Evolutionary conservation across 2,113 vertebrate genomes (phyloP).

Genomic region (Diadophis punctatus): DNA sequence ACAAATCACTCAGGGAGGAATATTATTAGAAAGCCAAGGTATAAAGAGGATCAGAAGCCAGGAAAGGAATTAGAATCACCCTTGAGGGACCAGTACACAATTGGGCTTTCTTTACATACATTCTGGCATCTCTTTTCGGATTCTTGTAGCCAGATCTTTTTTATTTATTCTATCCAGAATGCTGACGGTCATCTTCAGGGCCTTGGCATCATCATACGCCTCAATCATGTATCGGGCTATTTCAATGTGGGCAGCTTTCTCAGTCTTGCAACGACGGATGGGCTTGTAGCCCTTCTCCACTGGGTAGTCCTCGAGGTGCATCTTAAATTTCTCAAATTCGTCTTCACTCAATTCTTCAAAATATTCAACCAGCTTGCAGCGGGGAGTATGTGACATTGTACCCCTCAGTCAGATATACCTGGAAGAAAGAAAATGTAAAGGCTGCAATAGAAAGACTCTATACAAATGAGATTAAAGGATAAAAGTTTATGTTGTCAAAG

Average conservation of each 20-base stretch:
- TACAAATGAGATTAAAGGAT: neutral
- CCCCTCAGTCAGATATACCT: neutral
- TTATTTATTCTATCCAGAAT: slow-evolving; percentile 11
- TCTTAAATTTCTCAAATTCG: slow-evolving; percentile 15
- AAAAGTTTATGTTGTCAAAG: neutral
- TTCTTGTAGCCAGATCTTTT: slow-evolving; percentile 1
- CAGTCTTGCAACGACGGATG: neutral
- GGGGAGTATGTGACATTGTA: neutral
- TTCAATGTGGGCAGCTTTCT: neutral
- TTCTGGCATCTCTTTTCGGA: neutral
- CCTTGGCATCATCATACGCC: neutral
- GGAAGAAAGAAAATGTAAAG: neutral
- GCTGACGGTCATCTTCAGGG: neutral
- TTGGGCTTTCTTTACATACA: neutral
- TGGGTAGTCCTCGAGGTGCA: slow-evolving; percentile 12
- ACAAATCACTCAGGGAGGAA: neutral
- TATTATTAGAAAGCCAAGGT: neutral
- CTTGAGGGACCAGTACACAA: neutral
- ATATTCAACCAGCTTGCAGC: slow-evolving; percentile 1
- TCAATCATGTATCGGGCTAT: neutral
- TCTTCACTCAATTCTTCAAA: neutral
- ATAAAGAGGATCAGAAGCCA: no score
- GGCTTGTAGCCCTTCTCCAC: slow-evolving; percentile 1
- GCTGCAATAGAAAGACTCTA: neutral
- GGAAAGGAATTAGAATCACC: neutral